Evolutionary conservation across 2,888 invertebrate species (phyloP), one percentile per base, ranked within the genome.

Genomic region (Ophion costatus): DNA sequence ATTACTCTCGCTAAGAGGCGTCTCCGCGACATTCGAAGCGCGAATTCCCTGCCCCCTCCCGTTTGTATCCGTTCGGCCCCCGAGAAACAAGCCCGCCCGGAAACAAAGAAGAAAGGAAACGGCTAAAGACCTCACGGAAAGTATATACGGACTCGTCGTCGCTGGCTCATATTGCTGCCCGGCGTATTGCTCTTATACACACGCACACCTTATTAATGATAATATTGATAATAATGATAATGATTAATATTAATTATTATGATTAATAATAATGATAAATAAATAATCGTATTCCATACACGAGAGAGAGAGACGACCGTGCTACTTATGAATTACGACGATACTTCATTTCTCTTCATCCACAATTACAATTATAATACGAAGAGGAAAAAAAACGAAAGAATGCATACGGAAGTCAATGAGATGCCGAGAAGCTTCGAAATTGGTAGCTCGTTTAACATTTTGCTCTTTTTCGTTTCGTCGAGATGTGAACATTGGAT

Each of bases 81-180:
- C 20, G 22, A 22, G 20, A 22, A 57, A 10, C 10, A 22, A 22
- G 20, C 59, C 20, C 20, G 22, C 7, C 29, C 75, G 67, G 20
- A 64, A 61, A 82, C 61, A 22, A 71, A 69, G 63, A 67, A 84
- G 81, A 45, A 67, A 66, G 75, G 56, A 69, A 61, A 83, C 64
- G 79, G 67, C 70, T 85, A 89, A 87, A 83, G 86, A 83, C 85
- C 83, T 85, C 38, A 70, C 80, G 87, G 82, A 86, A 83, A 88
- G 79, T 86, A 71, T 73, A 84, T 71, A 84, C 84, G 87, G 86
- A 86, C 87, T 88, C 88, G 87, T 88, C 88, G 86, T 88, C 86
- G 91, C 90, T 89, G 89, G 90, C 90, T 91, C 90, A 91, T 90
- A 91, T 91, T 90, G 91, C 87, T 90, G 90, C 88, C 89, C 87